Base-by-base conservation (phyloP, 2,888 invertebrate genomes). In the Zele albiditarsus region DNA sequence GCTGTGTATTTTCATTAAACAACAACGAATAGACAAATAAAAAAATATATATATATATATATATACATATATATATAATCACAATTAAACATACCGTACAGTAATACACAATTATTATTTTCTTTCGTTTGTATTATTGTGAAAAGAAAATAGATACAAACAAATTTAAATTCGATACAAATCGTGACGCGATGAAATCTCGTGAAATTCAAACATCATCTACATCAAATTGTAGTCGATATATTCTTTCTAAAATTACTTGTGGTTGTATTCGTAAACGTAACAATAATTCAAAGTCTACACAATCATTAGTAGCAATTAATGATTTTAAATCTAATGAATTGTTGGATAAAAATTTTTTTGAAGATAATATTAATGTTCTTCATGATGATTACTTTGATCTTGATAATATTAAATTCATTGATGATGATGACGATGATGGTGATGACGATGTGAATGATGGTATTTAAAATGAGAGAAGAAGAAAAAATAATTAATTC, bases 341-440 rank as follows among this genome's bases (percentile, higher is more conserved):
- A 65, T 53, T 25, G 16, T n/a, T 25, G 49, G 31, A 3, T 12
- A 27, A 63, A 38, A 33, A 63, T 20, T 31, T 38, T 4, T 8
- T 3, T 0, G 12, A 8, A 14, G 20, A 49, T 38, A 31, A 38
- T 23, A 16, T 42, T 25, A 31, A 58, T 73, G 38, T 23, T 25
- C 8, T 25, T 25, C 38, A 38, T 62, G 60, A 49, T 49, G 38
- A 60, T 69, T 83, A 85, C 77, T 89, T 89, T 73, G 87, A 89
- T 80, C 79, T 88, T 27, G 86, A 88, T 27, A 78, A 81, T 57
- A 85, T 89, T 78, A 88, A 83, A 80, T 89, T 83, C 73, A 89
- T 89, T 75, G 89, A 89, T 80, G 89, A 88, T 68, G 88, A 88
- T 71, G 88, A 86, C 27, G 71, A 77, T 23, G 80, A 81, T 12